phyloP scores from a whole-genome alignment of 1,140 invertebrate species.

The Manduca sexta region DNA sequence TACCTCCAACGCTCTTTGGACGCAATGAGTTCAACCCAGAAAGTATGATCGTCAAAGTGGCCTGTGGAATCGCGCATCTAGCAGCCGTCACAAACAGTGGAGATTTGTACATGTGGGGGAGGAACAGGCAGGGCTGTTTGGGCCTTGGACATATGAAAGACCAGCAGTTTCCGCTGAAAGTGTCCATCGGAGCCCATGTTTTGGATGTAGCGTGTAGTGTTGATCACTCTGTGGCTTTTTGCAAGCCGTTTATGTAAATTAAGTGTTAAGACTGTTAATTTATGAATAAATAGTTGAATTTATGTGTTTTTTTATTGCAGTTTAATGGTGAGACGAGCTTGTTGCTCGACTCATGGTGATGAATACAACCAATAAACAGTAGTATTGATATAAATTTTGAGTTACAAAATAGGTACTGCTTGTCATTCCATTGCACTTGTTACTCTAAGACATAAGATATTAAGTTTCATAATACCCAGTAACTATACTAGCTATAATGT shows the following conservation, averaged over 20 bases:
- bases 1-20: conserved; percentile 89
- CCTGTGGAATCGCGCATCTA: conserved; percentile 84
- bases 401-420: too few relatives aligned
- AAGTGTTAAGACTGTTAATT: conserved; percentile 5
- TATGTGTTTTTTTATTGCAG: too few relatives aligned
- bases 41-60: conserved; percentile 78
- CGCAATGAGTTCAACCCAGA: conserved; percentile 85
- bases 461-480: too few relatives aligned
- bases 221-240: conserved; percentile 88
- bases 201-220: conserved; percentile 84
- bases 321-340: too few relatives aligned
- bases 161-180: conserved; percentile 92
- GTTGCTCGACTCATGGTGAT: too few relatives aligned
- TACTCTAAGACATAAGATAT: too few relatives aligned
- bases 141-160: conserved; percentile 86
- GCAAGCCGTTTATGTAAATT: conserved; percentile 79
- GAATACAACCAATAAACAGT: too few relatives aligned
- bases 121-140: conserved; percentile 86
- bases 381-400: too few relatives aligned
- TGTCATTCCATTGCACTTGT: too few relatives aligned
- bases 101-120: conserved; percentile 93
- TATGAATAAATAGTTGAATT: neutral
- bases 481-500: too few relatives aligned
- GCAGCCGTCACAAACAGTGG: conserved; percentile 86
- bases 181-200: conserved; percentile 83